Conservation (phyloP, 2,888 invertebrate genomes). For the Drosophila meridiana region DNA sequence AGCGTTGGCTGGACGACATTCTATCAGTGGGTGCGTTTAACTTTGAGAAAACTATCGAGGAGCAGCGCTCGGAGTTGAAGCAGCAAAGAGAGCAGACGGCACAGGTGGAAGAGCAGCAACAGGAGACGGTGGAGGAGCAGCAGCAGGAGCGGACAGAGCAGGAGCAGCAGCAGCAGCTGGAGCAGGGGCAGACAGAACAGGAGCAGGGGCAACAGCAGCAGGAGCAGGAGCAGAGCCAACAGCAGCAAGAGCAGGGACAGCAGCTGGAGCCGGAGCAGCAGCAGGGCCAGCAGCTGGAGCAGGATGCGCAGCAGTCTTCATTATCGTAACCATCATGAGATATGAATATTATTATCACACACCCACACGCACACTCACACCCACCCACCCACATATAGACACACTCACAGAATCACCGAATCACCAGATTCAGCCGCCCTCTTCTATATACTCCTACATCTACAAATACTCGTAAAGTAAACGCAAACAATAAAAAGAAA, state of each 20-base stretch:
- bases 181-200: conserved; percentile 3
- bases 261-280: background rate
- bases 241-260: no score
- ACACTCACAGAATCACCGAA: background rate
- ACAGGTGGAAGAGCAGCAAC: conserved; percentile 16
- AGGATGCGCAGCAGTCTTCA: conserved; percentile 33
- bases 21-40: conserved; percentile 83
- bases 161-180: background rate
- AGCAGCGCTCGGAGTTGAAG: conserved; percentile 49
- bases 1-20: conserved; percentile 83
- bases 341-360: conserved; percentile 57
- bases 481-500: conserved; percentile 78
- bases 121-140: conserved; percentile 16
- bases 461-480: conserved; percentile 66
- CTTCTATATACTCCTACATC: conserved; percentile 4
- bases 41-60: conserved; percentile 74
- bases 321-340: conserved; percentile 54
- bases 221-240: background rate
- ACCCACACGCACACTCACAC: conserved; percentile 3
- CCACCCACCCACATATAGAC: conserved; percentile 11
- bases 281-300: background rate
- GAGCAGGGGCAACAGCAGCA: background rate
- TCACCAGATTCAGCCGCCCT: background rate
- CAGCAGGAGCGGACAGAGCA: background rate
- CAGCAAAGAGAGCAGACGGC: conserved; percentile 22